A percentile compares a stretch with the other conserved stretches of the same genome.
Conservation (phyloP, 2,888 invertebrate species). For the Chaetogeoica ovagalla region DNA sequence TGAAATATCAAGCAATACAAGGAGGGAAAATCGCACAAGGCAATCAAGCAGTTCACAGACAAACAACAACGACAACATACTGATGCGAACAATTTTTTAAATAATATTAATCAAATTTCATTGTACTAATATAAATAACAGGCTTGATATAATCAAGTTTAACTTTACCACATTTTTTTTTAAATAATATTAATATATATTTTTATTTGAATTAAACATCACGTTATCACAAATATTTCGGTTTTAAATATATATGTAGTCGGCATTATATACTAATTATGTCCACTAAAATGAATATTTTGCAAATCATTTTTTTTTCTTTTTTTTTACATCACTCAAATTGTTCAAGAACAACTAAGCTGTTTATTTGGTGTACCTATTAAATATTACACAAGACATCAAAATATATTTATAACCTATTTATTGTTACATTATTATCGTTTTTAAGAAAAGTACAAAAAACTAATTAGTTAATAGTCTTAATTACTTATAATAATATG, state of each 20-base stretch:
- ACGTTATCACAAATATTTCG: neutral
- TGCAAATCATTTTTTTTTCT: no score
- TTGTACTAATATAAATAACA: slow-evolving; percentile 15
- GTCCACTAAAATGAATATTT: no score
- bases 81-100: neutral
- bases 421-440: no score
- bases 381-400: no score
- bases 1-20: slow-evolving; percentile 73
- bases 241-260: no score
- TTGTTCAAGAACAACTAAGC: no score
- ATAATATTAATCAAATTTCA: neutral
- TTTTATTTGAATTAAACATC: slow-evolving; percentile 2
- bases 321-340: no score
- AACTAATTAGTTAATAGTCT: no score
- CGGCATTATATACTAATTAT: neutral
- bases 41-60: slow-evolving; percentile 60
- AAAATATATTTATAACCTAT: no score
- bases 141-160: neutral
- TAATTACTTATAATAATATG: no score
- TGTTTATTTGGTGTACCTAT: no score
- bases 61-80: slow-evolving; percentile 32
- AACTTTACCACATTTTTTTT: neutral
- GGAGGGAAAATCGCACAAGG: slow-evolving; percentile 76
- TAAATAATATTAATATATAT: slow-evolving; percentile 6
- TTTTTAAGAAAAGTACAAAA: no score